Conservation (phyloP, 2,797 vertebrate genomes). For the Aeoliscus strigatus region DNA sequence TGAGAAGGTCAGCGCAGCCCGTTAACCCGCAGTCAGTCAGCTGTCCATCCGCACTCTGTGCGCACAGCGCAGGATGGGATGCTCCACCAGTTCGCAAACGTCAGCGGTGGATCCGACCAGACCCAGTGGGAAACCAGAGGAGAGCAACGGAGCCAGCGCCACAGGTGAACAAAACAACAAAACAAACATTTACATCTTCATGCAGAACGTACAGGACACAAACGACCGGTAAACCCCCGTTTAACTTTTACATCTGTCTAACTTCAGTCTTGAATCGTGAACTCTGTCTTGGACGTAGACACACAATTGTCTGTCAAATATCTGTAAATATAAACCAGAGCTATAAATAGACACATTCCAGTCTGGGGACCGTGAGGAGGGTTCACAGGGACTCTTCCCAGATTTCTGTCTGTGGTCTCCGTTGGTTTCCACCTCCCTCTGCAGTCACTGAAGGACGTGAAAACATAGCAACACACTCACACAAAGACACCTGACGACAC, state of each 20-base stretch:
- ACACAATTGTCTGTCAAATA: background rate
- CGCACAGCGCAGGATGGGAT: conserved; percentile 73
- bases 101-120: conserved; percentile 67
- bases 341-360: conserved; percentile 18
- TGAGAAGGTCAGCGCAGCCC: no score
- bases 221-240: no score
- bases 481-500: background rate
- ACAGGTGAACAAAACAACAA: conserved; percentile 64
- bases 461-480: background rate
- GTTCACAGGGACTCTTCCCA: no score
- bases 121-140: conserved; percentile 62
- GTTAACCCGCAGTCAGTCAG: no score
- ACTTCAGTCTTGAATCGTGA: no score
- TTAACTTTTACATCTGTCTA: no score
- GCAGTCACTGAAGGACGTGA: conserved; percentile 4
- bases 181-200: no score
- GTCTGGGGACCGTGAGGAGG: conserved; percentile 11
- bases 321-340: conserved; percentile 4
- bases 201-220: no score
- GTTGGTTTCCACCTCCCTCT: background rate
- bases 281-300: background rate
- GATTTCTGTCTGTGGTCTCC: conserved; percentile 1
- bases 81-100: conserved; percentile 75
- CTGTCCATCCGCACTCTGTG: conserved; percentile 30
- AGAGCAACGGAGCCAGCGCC: conserved; percentile 67